Conservation (phyloP, 2,888 invertebrate species). For the Aleiodes leptofemur region DNA sequence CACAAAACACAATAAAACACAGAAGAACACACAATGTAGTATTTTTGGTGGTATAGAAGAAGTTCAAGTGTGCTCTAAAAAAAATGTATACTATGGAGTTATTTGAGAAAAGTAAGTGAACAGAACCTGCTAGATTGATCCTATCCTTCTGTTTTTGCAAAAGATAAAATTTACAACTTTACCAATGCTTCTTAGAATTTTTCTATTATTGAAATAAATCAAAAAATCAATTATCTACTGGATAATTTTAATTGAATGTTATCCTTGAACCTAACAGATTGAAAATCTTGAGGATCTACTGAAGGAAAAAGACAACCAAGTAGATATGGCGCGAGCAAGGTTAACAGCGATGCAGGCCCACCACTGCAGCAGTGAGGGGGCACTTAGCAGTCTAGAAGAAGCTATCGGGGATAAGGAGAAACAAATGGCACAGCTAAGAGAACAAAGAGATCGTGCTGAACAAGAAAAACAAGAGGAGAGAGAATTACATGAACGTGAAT, state of each 20-base stretch:
- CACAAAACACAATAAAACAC: background rate
- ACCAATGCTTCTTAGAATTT: constrained; percentile 43
- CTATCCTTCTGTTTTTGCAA: constrained; percentile 8
- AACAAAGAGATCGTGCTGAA: constrained; percentile 96
- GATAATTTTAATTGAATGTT: background rate
- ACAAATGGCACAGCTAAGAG: constrained; percentile 94
- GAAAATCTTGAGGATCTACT: constrained; percentile 97
- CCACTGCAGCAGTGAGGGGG: constrained; percentile 94
- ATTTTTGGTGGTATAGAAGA: constrained; percentile 21
- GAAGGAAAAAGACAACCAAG: constrained; percentile 98
- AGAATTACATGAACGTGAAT: constrained; percentile 93
- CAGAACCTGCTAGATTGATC: constrained; percentile 19
- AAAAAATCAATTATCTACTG: background rate
- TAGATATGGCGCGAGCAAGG: constrained; percentile 94
- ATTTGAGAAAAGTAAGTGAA: constrained; percentile 43
- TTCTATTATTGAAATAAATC: constrained; percentile 25
- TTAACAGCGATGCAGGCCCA: constrained; percentile 96
- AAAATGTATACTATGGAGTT: background rate
- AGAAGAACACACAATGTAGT: constrained; percentile 14
- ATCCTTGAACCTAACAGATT: constrained; percentile 80
- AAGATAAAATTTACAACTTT: background rate
- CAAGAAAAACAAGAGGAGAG: constrained; percentile 97
- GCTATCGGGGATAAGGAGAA: constrained; percentile 97
- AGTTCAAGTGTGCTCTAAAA: constrained; percentile 21
- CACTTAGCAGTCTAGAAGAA: constrained; percentile 94